Evolutionary conservation across 2,797 vertebrate genomes (phyloP), one percentile per base, ranked within the genome.

Genomic region (Pygocentrus nattereri): DNA sequence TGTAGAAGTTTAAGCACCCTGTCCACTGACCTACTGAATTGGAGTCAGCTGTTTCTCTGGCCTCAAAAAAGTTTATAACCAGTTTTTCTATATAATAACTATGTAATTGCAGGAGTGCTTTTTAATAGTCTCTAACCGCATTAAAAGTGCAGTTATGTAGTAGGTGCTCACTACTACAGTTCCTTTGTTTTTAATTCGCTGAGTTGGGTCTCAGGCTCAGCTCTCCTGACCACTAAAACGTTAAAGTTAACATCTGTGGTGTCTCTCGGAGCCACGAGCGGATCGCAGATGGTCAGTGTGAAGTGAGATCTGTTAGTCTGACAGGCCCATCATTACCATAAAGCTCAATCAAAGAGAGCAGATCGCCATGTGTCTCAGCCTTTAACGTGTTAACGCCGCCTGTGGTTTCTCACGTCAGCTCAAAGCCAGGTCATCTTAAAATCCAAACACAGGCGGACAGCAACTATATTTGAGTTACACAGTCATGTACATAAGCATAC

Each of bases 301-400:
- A 76, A 85, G 87, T 67, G 86, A 84, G 76, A 94, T 94, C 90
- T 85, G 91, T 95, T 92, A 93, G 71, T 88, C 58, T 91, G 92
- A 92, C 91, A 87, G 88, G 77, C 84, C 83, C 69, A 84, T 68
- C n/a, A 85, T 89, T 90, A 86, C 76, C 92, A 88, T 86, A 86
- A 81, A 79, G 78, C 74, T 58, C 65, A 84, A 81, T 83, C 69
- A 71, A 74, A 85, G 58, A 71, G 82, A 87, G 64, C 80, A 89
- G 67, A 87, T 61, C 79, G 74, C 85, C 89, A 86, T 88, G 92
- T 88, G 91, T 82, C 82, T 58, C 80, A 62, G 72, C 78, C 77
- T 74, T 83, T 34, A 82, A 72, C 62, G 21, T 4, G 34, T n/a
- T 12, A 0, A 38, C 23, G 65, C 4, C n/a, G 21, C 65, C 65